Percentiles rank a stretch among this genome's conserved stretches.
These are phyloP conservation scores for Zootermopsis nevadensis DNA, from an alignment of 2,888 invertebrate species.

Conservation along the genomic window DNA sequence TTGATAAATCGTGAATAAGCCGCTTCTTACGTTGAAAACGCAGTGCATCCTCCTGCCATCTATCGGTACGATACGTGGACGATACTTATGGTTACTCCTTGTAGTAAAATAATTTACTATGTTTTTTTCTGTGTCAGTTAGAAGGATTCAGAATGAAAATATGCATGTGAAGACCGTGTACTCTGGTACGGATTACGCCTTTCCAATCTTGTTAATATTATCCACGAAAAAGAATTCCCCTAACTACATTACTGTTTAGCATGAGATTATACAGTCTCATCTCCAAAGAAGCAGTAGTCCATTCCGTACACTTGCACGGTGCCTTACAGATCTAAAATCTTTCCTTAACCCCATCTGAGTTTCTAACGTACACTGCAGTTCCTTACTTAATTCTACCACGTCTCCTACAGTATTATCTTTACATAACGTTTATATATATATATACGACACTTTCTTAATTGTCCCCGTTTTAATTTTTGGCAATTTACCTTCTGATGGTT, in stretches of 20 bases:
- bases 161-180: too few species aligned
- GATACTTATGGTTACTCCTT: too few species aligned
- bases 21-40: too few species aligned
- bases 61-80: too few species aligned
- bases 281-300: conserved; percentile 20
- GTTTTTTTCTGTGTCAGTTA: too few species aligned
- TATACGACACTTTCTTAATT: conserved; percentile 43
- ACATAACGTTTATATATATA: conserved; percentile 37
- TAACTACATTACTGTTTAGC: conserved; percentile 12
- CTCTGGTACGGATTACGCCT: too few species aligned
- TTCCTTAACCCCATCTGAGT: conserved; percentile 5
- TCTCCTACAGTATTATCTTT: conserved; percentile 41
- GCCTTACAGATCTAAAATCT: conserved; percentile 8
- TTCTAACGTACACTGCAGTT: conserved; percentile 20
- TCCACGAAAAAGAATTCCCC: neutral
- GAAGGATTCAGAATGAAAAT: too few species aligned
- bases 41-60: too few species aligned
- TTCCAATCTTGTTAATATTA: too few species aligned
- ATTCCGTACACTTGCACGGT: neutral
- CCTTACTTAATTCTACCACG: conserved; percentile 37
- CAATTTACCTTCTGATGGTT: conserved; percentile 42
- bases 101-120: too few species aligned
- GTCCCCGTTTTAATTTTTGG: conserved; percentile 43
- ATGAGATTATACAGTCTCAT: conserved; percentile 17
- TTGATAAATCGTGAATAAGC: too few species aligned